phyloP scores from a whole-genome alignment of 2,888 invertebrate genomes.

The Agonopterix heracliana region DNA sequence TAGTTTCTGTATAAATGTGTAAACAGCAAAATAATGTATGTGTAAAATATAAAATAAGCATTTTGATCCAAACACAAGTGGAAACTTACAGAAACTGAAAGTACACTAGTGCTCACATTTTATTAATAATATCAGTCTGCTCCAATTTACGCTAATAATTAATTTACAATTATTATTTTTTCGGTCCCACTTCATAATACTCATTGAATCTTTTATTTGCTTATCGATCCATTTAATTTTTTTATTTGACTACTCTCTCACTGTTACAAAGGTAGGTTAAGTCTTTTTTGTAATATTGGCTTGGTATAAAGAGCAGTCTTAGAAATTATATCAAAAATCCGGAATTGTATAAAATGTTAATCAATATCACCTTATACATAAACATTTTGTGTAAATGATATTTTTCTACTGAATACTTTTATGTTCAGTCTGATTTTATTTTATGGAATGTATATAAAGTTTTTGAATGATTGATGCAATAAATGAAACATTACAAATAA shows the following conservation, averaged over 20 bases:
- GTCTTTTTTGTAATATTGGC: not conserved
- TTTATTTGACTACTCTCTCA: slow-evolving; percentile 4
- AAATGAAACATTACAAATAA: not conserved
- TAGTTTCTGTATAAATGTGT: not conserved
- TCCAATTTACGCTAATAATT: slow-evolving; percentile 47
- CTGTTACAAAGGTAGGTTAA: slow-evolving; percentile 1
- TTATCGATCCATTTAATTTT: slow-evolving; percentile 8
- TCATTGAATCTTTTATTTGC: slow-evolving; percentile 25
- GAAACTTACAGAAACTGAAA: slow-evolving; percentile 13
- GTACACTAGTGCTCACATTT: slow-evolving; percentile 36
- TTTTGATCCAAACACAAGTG: slow-evolving; percentile 10
- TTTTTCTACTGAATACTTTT: slow-evolving; percentile 30
- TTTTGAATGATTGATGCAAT: not conserved
- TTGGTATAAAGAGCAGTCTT: slow-evolving; percentile 8
- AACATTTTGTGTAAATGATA: slow-evolving; percentile 28
- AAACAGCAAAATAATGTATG: not conserved
- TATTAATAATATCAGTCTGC: slow-evolving; percentile 55
- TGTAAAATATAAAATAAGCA: slow-evolving; percentile 3
- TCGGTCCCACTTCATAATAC: slow-evolving; percentile 65
- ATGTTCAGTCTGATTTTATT: slow-evolving; percentile 50
- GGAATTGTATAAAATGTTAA: slow-evolving; percentile 9
- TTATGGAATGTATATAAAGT: slow-evolving; percentile 47
- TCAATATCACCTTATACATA: slow-evolving; percentile 2
- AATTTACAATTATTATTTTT: slow-evolving; percentile 36
- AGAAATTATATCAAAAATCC: slow-evolving; percentile 6